Base-by-base conservation (phyloP, 2,797 vertebrate genomes). In the Typhlichthys eigenmanni region DNA sequence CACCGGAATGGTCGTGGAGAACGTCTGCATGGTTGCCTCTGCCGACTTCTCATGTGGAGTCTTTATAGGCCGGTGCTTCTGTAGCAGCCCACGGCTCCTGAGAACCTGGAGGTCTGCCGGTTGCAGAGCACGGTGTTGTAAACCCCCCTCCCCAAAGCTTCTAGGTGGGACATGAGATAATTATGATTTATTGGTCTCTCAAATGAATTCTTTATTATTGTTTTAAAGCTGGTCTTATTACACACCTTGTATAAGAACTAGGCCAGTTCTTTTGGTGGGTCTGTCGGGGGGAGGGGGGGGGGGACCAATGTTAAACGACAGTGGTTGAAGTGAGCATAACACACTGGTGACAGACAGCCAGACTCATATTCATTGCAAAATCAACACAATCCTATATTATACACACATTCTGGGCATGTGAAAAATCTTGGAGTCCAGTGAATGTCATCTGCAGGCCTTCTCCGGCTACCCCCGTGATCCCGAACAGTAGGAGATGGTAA, bases 321-420 rank as follows among this genome's bases (percentile, higher is more conserved):
- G 24, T 29, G 24, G 24, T 29, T 29, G 56, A 62, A 11, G 64
- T 19, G 17, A 12, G 68, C 47, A 62, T 10, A 56, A 52, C 49
- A 75, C 43, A 55, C 62, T 53, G 71, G 47, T 68, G 65, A 74
- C 72, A 75, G 49, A 46, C 13, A 71, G 56, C 64, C 51, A 8
- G 43, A 49, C 51, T 0, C 61, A 63, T 80, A 86, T 88, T 86
- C 58, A 68, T 86, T 87, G 71, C 89, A 88, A 89, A 76, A 69
- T 69, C 85, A 88, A 89, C 85, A 90, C 50, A 87, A 84, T 83
- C 62, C 68, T 66, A 85, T 86, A 87, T 85, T 78, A 72, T 58
- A 69, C 75, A 82, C 83, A 82, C 84, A 86, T 79, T 85, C 77
- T 53, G 14, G 45, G 14, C 17, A 71, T 64, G 71, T 83, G 80